Evolutionary conservation across 2,888 invertebrate genomes (phyloP).

Genomic region (Acrobeloides nanus): DNA sequence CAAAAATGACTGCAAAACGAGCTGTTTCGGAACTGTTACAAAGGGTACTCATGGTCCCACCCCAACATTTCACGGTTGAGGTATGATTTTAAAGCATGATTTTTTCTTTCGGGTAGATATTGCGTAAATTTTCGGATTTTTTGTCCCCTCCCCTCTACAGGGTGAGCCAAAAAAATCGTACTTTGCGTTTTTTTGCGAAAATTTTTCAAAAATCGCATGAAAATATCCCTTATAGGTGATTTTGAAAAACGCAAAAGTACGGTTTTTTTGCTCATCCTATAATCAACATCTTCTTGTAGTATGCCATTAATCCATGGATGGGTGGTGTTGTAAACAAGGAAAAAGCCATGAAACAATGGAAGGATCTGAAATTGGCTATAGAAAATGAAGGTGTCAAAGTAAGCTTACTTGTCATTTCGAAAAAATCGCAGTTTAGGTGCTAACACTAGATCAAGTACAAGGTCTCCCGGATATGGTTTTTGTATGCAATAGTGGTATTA

Average conservation of each 20-base stretch:
- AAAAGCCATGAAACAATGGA: constrained; percentile 46
- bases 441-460: constrained; percentile 42
- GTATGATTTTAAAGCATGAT: constrained; percentile 13
- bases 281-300: too few relatives aligned
- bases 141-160: background rate
- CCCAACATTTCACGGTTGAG: constrained; percentile 49
- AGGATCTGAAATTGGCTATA: constrained; percentile 38
- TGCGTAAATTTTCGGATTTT: background rate
- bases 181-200: background rate
- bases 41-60: constrained; percentile 50
- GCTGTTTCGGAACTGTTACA: constrained; percentile 41
- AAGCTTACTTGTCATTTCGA: constrained; percentile 1
- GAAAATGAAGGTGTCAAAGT: constrained; percentile 48
- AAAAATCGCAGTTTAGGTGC: constrained; percentile 25
- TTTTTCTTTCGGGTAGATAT: too few relatives aligned
- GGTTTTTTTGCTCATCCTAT: too few relatives aligned
- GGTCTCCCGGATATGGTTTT: constrained; percentile 54
- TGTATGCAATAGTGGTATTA: constrained; percentile 52
- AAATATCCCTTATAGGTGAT: background rate
- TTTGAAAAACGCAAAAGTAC: constrained; percentile 1
- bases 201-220: too few relatives aligned
- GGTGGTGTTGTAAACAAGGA: constrained; percentile 48
- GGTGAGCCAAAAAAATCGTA: background rate
- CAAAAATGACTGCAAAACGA: too few relatives aligned
- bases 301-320: constrained; percentile 53